Evolutionary conservation across 2,888 invertebrate genomes (phyloP), one percentile per base, ranked within the genome.

Genomic region (Matsumyia berberina): DNA sequence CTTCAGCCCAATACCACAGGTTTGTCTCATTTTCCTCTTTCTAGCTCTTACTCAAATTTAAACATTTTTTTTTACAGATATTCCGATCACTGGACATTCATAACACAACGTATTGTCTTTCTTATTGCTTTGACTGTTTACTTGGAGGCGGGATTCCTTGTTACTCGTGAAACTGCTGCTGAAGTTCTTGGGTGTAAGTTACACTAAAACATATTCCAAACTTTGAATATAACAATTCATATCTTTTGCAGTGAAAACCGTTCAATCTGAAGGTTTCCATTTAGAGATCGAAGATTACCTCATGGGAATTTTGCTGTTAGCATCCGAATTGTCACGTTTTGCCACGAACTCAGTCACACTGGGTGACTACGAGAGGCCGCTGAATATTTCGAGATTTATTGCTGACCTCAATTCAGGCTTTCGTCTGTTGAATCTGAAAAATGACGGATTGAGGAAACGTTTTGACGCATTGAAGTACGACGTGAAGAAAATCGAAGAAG

Each of bases 401-500:
- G 95, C 95, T 87, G 96, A 97, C 88, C 91, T 98, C 0, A 97
- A 97, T 90, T 95, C 97, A 3, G 98, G 97, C 0, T 98, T 98
- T 90, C 95, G 97, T 89, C 92, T 98, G 73, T 91, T 98, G 11
- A 98, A 97, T 90, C 92, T 98, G 60, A 98, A 98, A 91, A 98
- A 98, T 91, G 98, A 98, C 90, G 94, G 94, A 5, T 92, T 98
- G 2, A 93, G 98, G 64, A 97, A 97, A 90, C 93, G 96, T 11
- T 98, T 96, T 88, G 98, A 98, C 92, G 95, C 94, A 0, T 92
- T 98, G 1, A 96, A 98, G 87, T 98, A 98, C 89, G 97, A 98
- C 89, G 95, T 98, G 19, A 98, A 98, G 91, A 98, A 98, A 91
- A 96, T 98, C 12, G 98, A 98, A 90, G 97, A 97, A 90, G 96